Base-by-base conservation (phyloP, 2,113 vertebrate genomes). In the Platichthys flesus region DNA sequence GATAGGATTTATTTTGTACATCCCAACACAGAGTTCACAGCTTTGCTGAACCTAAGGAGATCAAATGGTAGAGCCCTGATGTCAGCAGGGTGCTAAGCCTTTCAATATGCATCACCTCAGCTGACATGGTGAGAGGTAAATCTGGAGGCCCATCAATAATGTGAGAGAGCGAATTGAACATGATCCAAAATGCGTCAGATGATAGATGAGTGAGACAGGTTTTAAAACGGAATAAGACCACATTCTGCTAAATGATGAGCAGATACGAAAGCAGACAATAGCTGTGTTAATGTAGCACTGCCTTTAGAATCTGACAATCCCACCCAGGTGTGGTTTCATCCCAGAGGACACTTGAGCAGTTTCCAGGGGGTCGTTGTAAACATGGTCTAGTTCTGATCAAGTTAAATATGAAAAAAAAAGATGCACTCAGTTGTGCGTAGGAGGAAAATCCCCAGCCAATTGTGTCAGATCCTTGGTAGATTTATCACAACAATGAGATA, bases 1-100 rank as follows among this genome's bases (percentile, higher is more conserved):
- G 80, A 88, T 85, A 73, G 89, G 91, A 92, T 93, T 93, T 89
- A 88, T 86, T 91, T 86, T 82, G 78, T 80, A 85, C 81, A 90
- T 88, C 83, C 69, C 74, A 76, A 85, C 89, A 85, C 76, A 85
- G 85, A 84, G 87, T 93, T 91, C 77, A 83, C 63, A 23, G 45
- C 75, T 84, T 84, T 86, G 31, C 76, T 79, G 80, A 89, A 89
- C 79, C 85, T 64, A 67, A 86, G 75, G 76, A 86, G 89, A 86
- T 88, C 85, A 80, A 80, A 80, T 75, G 67, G 58, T 65, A 40
- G 74, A 75, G 77, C 65, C 68, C 67, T 10, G 51, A 66, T 87
- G 83, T 89, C 79, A 89, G 81, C 80, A 74, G 57, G 35, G 56
- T 42, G 66, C 76, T 57, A 62, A 74, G 76, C 74, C 74, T 74